Conservation (phyloP, 2,888 invertebrate genomes). For the Amblyjoppa fuscipennis region DNA sequence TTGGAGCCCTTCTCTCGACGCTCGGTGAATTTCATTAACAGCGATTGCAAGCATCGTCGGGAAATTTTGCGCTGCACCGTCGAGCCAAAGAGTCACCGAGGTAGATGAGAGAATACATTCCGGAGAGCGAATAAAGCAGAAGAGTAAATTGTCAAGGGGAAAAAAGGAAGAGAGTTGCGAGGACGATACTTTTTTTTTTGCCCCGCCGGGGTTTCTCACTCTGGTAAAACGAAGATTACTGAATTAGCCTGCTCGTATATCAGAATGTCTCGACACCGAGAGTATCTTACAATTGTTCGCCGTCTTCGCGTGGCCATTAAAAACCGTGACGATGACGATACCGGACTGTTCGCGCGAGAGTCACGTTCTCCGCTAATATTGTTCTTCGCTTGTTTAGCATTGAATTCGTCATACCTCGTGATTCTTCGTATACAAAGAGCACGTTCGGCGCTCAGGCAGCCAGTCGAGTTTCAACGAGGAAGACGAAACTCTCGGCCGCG, state of each 20-base stretch:
- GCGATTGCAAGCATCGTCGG: slow-evolving; percentile 69
- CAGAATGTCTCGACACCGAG: neutral
- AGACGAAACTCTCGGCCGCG: slow-evolving; percentile 21
- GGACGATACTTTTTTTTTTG: neutral
- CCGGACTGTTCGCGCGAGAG: slow-evolving; percentile 22
- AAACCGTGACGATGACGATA: slow-evolving; percentile 60
- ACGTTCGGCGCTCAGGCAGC: slow-evolving; percentile 19
- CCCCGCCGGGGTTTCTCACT: neutral
- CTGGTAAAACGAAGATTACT: neutral
- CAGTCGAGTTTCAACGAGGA: slow-evolving; percentile 24
- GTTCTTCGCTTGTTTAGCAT: slow-evolving; percentile 48
- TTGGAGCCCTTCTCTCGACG: slow-evolving; percentile 14
- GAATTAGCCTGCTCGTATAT: neutral
- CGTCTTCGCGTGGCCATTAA: slow-evolving; percentile 22
- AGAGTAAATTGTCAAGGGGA: neutral
- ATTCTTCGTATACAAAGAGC: slow-evolving; percentile 37
- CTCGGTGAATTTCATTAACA: slow-evolving; percentile 65
- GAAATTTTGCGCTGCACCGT: slow-evolving; percentile 46
- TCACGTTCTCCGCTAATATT: slow-evolving; percentile 26
- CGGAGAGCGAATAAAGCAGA: neutral
- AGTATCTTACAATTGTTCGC: neutral
- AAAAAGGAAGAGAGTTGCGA: slow-evolving; percentile 13
- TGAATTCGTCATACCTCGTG: slow-evolving; percentile 53
- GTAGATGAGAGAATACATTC: slow-evolving; percentile 29
- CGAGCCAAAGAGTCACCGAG: slow-evolving; percentile 13